Evolutionary conservation across 2,797 vertebrate genomes (phyloP).

Genomic region (Lates japonicus): DNA sequence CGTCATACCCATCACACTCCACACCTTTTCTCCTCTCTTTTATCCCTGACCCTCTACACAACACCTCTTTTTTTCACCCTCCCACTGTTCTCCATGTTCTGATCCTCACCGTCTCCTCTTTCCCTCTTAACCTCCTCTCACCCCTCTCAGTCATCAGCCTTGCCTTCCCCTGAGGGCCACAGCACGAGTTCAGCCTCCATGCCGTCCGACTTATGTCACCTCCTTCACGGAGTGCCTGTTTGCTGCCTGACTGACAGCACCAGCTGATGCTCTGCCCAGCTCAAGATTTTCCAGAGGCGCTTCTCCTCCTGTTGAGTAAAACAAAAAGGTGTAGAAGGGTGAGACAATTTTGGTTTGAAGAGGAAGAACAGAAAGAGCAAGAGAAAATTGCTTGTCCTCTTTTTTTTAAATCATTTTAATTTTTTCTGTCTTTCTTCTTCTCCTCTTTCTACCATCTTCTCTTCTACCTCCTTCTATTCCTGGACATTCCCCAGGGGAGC

Average conservation of each 20-base stretch:
- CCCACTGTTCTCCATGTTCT: slow-evolving; percentile 17
- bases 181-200: slow-evolving; percentile 31
- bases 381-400: not conserved
- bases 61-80: slow-evolving; percentile 8
- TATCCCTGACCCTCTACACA: not conserved
- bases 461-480: slow-evolving; percentile 74
- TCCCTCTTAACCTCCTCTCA: slow-evolving; percentile 42
- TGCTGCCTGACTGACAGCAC: slow-evolving; percentile 73
- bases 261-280: slow-evolving; percentile 67
- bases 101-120: slow-evolving; percentile 41
- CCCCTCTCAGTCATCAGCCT: slow-evolving; percentile 29
- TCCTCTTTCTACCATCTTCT: slow-evolving; percentile 32
- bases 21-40: not conserved
- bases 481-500: slow-evolving; percentile 71
- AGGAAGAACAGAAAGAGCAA: not conserved
- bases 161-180: slow-evolving; percentile 13
- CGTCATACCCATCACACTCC: not conserved
- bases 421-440: slow-evolving; percentile 13
- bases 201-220: slow-evolving; percentile 58
- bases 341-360: not conserved
- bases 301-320: not conserved
- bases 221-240: slow-evolving; percentile 44
- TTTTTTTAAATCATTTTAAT: not conserved
- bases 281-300: slow-evolving; percentile 1
- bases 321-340: not conserved